phyloP scores from a whole-genome alignment of 2,797 vertebrate species.

The Aselliscus stoliczkanus region DNA sequence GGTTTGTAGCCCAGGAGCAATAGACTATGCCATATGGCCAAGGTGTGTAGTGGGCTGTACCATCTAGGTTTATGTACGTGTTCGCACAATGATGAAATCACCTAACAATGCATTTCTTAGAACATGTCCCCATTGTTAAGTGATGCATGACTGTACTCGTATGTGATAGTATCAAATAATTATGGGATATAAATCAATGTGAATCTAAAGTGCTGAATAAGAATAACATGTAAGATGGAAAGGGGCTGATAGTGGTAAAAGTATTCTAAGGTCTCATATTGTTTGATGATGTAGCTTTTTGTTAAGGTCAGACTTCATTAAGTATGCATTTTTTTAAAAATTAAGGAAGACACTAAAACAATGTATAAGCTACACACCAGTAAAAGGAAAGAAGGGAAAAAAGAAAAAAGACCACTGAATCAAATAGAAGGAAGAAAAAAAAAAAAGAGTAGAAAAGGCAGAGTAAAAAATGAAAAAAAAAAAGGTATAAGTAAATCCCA shows the following conservation, averaged over 20 bases:
- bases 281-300: neutral
- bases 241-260: neutral
- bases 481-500: neutral
- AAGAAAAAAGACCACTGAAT: neutral
- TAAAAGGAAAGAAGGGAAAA: neutral
- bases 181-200: neutral
- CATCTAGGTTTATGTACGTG: neutral
- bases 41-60: neutral
- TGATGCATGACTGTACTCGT: too few species aligned
- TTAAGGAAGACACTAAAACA: neutral
- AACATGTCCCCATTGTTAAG: too few species aligned
- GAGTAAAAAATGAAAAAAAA: neutral
- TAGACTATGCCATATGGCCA: neutral
- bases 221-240: neutral
- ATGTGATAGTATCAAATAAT: neutral
- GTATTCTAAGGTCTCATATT: neutral
- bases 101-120: neutral
- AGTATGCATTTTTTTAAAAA: neutral
- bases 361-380: neutral
- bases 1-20: neutral
- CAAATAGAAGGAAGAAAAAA: neutral
- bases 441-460: neutral
- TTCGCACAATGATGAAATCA: too few species aligned
- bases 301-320: conserved; percentile 4
- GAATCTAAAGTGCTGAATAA: neutral